Evolutionary conservation across 1,140 invertebrate species (phyloP).

Genomic region (Caenorhabditis remanei): DNA sequence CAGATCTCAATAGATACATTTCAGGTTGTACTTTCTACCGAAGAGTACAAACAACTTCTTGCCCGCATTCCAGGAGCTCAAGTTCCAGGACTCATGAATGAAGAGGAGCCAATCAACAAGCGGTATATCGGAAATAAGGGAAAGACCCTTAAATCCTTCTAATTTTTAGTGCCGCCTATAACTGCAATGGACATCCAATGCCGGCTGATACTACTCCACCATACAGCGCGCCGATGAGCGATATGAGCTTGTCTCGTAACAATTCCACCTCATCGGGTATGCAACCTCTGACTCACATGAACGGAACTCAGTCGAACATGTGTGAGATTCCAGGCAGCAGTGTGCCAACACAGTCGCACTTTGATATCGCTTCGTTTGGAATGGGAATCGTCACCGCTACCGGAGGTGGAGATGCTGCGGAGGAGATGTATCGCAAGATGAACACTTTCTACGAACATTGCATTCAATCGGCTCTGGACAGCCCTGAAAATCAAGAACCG

Average conservation of each 20-base stretch:
- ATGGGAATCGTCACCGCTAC: conserved; percentile 37
- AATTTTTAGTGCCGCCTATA: conserved; percentile 12
- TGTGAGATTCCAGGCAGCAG: conserved; percentile 10
- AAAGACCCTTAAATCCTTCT: background rate
- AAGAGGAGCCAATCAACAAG: conserved; percentile 38
- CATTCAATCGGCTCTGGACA: conserved; percentile 51
- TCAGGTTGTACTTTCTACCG: conserved; percentile 25
- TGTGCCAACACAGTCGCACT: conserved; percentile 17
- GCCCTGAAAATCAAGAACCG: conserved; percentile 34
- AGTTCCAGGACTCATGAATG: conserved; percentile 26
- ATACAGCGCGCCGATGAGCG: conserved; percentile 29
- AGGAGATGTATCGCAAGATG: conserved; percentile 32
- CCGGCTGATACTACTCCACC: conserved; percentile 22
- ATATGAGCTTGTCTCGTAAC: conserved; percentile 27
- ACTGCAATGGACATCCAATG: conserved; percentile 41
- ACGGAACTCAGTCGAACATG: background rate
- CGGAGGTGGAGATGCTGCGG: conserved; percentile 15
- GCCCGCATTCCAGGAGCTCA: conserved; percentile 4
- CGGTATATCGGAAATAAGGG: background rate
- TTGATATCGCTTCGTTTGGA: conserved; percentile 15
- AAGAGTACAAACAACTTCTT: conserved; percentile 33
- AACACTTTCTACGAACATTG: conserved; percentile 11
- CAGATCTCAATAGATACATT: background rate
- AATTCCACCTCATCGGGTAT: conserved; percentile 46
- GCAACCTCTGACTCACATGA: conserved; percentile 10